Evolutionary conservation across 2,113 vertebrate genomes (phyloP).

Genomic region (Turnix velox): DNA sequence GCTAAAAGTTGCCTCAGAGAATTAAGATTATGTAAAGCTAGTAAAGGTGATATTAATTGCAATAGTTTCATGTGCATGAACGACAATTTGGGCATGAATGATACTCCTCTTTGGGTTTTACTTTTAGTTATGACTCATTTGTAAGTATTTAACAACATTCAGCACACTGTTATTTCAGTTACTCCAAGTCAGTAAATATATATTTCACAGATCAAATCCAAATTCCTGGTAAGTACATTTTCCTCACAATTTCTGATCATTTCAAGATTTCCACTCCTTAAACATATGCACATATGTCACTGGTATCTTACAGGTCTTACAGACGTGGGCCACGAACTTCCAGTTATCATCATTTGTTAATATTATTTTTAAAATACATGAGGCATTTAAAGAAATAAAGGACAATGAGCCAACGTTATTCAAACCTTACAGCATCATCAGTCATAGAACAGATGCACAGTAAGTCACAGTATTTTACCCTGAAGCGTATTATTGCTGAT

Average conservation of each 20-base stretch:
- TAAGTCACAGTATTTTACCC: constrained; percentile 22
- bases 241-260: not conserved
- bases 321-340: not conserved
- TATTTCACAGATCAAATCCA: not conserved
- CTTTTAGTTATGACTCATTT: not conserved
- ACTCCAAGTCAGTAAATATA: not conserved
- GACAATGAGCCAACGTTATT: constrained; percentile 5
- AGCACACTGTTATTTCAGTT: not conserved
- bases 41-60: not conserved
- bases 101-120: not conserved
- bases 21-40: not conserved
- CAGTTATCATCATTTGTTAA: not conserved
- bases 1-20: not conserved
- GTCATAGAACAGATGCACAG: constrained; percentile 16
- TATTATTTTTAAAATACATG: not conserved
- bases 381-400: not conserved
- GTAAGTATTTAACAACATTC: not conserved
- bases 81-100: not conserved
- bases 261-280: not conserved
- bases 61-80: not conserved
- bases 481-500: not conserved
- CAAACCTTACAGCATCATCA: constrained; percentile 5
- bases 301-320: not conserved
- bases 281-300: not conserved
- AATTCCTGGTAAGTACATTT: not conserved